phyloP scores from a whole-genome alignment of 2,797 vertebrate genomes.

The Nasua narica region DNA sequence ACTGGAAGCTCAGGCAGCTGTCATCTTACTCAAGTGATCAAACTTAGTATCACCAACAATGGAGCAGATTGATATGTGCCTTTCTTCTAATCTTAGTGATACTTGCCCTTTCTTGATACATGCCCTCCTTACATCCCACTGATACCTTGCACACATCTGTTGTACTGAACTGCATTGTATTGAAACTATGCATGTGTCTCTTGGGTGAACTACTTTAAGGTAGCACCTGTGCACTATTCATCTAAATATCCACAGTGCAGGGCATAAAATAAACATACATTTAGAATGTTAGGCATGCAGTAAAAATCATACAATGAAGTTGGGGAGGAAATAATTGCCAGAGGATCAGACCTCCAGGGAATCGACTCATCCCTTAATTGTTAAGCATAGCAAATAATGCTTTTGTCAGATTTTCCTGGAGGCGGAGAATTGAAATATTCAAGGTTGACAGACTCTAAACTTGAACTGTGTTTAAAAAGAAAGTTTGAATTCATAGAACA shows the following conservation, averaged over 20 bases:
- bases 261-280: not conserved
- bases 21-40: not conserved
- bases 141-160: not conserved
- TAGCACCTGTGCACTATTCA: not conserved
- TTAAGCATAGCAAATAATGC: not conserved
- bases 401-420: conserved; percentile 38
- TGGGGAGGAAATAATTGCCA: not conserved
- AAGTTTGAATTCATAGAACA: not conserved
- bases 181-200: not conserved
- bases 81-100: not conserved
- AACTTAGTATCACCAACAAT: not conserved
- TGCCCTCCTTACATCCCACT: not conserved
- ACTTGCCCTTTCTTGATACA: not conserved
- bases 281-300: not conserved
- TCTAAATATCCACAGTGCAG: not conserved
- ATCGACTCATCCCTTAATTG: not conserved
- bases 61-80: not conserved
- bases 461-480: not conserved
- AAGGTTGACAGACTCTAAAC: not conserved
- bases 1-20: not conserved
- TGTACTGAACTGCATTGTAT: not conserved
- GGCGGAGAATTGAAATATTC: conserved; percentile 19
- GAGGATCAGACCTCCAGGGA: not conserved
- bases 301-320: not conserved
- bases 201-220: not conserved